A percentile compares a stretch with the other conserved stretches of the same genome.
These are phyloP conservation scores for Sialis lutaria DNA, from an alignment of 2,888 invertebrate species.

Conservation along the genomic window DNA sequence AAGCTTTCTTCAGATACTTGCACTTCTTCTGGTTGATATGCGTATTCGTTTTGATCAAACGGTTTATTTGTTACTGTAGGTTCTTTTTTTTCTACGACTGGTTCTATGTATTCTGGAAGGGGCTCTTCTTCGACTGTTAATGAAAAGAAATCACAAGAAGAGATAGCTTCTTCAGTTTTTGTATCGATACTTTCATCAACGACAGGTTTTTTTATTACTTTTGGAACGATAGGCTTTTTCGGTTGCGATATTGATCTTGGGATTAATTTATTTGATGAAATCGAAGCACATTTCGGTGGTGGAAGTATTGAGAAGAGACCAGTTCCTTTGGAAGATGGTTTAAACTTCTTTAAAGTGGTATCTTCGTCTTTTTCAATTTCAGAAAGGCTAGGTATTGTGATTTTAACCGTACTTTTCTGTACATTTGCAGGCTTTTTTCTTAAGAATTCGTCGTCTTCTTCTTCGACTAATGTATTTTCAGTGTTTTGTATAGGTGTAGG, in stretches of 20 bases:
- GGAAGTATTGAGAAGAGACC: conserved; percentile 5
- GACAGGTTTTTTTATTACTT: conserved; percentile 1
- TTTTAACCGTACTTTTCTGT: conserved; percentile 28
- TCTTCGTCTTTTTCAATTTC: conserved; percentile 34
- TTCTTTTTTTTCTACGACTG: neutral
- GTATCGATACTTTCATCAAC: neutral
- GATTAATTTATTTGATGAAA: neutral
- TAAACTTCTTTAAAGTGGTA: conserved; percentile 18
- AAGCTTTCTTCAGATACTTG: neutral
- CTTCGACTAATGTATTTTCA: conserved; percentile 16
- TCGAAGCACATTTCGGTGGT: conserved; percentile 2
- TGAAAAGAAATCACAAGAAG: neutral
- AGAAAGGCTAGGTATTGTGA: conserved; percentile 47
- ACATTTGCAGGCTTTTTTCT: conserved; percentile 33
- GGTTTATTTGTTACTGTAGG: neutral
- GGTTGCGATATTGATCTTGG: neutral
- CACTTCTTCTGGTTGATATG: neutral
- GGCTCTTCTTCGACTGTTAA: neutral
- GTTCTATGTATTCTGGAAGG: neutral
- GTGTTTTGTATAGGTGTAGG: conserved; percentile 1
- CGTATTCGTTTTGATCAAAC: neutral
- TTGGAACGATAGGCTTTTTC: neutral
- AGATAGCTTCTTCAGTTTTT: neutral
- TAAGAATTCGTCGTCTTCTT: conserved; percentile 44
- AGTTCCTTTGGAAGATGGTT: neutral